A percentile compares a stretch with the other conserved stretches of the same genome.
phyloP scores from a whole-genome alignment of 1,140 invertebrate species.

The Hyposmocoma kahamanoa region DNA sequence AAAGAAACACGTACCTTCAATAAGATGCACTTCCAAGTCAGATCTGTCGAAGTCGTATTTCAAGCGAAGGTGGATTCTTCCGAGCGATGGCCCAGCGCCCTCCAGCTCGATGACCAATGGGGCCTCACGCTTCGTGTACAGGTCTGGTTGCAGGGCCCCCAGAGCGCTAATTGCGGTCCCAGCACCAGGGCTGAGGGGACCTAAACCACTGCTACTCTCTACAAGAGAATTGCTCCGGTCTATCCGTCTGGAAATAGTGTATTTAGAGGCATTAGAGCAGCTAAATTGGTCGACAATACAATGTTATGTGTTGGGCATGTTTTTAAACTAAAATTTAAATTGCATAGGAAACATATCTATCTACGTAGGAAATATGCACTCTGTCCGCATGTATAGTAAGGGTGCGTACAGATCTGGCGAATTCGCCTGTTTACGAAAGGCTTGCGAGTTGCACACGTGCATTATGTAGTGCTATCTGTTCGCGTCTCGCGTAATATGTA shows the following conservation, averaged over 20 bases:
- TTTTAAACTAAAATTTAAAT: too few relatives aligned
- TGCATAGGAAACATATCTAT: too few relatives aligned
- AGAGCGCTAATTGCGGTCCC: constrained; percentile 78
- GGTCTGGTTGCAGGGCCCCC: constrained; percentile 89
- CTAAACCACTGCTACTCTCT: constrained; percentile 62
- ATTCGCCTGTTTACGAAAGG: too few relatives aligned
- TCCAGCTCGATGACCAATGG: constrained; percentile 81
- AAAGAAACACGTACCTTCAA: constrained; percentile 79
- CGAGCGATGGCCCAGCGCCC: constrained; percentile 78
- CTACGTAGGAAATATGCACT: too few relatives aligned
- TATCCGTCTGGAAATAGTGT: constrained; percentile 63
- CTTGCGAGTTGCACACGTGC: too few relatives aligned
- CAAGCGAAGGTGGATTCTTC: constrained; percentile 87
- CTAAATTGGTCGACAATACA: too few relatives aligned
- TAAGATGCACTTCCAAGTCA: constrained; percentile 89
- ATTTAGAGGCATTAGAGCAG: too few relatives aligned
- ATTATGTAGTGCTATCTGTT: too few relatives aligned
- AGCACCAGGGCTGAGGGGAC: constrained; percentile 57
- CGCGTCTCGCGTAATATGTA: too few relatives aligned
- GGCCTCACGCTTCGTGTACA: constrained; percentile 85
- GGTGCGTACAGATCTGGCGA: too few relatives aligned
- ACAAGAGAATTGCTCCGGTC: constrained; percentile 70
- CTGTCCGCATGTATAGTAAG: too few relatives aligned
- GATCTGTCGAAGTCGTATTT: constrained; percentile 93
- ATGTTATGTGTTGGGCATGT: too few relatives aligned